A percentile compares a stretch with the other conserved stretches of the same genome.
Evolutionary conservation across 2,888 invertebrate species (phyloP).

Genomic region (Rhyacophila evoluta): DNA sequence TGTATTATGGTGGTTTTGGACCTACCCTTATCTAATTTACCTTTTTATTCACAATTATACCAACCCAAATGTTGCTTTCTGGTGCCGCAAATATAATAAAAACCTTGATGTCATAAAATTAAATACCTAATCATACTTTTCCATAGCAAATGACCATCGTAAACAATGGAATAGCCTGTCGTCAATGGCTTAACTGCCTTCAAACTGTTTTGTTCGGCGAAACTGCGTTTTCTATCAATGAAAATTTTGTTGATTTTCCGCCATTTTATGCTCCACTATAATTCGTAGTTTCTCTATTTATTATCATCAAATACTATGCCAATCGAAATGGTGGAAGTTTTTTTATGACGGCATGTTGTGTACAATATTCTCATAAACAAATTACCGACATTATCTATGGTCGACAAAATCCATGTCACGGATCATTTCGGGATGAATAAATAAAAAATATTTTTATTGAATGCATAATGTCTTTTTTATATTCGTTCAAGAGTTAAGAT

Average conservation of each 20-base stretch:
- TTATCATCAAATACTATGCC: neutral
- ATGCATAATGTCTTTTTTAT: too few species aligned
- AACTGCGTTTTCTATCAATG: neutral
- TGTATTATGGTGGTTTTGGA: too few species aligned
- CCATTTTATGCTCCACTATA: neutral
- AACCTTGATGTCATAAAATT: neutral
- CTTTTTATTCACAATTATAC: too few species aligned
- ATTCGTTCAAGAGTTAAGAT: too few species aligned
- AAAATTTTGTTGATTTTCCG: neutral
- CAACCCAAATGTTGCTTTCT: neutral
- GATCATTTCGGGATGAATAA: too few species aligned
- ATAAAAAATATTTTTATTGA: too few species aligned
- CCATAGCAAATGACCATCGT: neutral
- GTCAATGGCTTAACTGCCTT: neutral
- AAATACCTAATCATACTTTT: constrained; percentile 14
- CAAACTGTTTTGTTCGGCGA: neutral
- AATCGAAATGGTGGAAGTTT: neutral
- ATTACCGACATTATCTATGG: too few species aligned
- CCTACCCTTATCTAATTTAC: too few species aligned
- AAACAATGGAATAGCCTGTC: neutral
- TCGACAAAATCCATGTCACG: too few species aligned
- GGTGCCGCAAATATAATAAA: neutral
- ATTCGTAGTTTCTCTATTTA: neutral
- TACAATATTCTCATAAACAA: too few species aligned
- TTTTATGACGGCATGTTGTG: neutral